Evolutionary conservation across 2,113 vertebrate genomes (phyloP).

Genomic region (Eclectus roratus): DNA sequence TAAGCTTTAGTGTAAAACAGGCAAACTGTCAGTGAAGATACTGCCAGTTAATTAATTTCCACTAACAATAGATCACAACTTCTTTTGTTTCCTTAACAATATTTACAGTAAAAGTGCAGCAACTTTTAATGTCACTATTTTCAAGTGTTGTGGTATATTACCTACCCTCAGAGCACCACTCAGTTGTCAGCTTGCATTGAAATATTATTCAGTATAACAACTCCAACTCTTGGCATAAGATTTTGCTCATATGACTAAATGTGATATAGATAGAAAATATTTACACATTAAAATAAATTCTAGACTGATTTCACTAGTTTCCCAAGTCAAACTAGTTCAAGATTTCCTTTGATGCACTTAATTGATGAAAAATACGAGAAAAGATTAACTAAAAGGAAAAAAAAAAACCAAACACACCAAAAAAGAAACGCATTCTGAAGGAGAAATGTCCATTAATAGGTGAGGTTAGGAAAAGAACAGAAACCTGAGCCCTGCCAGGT

Average conservation of each 20-base stretch:
- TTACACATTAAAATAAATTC: neutral
- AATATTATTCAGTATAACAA: neutral
- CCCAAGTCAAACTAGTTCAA: neutral
- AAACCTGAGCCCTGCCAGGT: neutral
- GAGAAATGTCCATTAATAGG: neutral
- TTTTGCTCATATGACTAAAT: neutral
- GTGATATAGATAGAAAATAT: neutral
- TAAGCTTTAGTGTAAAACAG: neutral
- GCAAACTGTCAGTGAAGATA: neutral
- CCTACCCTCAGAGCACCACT: neutral
- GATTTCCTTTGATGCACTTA: neutral
- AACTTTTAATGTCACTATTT: neutral
- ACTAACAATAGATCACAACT: neutral
- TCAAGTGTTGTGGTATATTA: neutral
- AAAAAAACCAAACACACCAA: neutral
- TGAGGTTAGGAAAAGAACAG: neutral
- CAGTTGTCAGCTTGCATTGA: neutral
- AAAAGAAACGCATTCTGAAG: neutral
- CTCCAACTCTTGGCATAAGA: neutral
- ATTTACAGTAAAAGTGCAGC: neutral
- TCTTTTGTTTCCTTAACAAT: neutral
- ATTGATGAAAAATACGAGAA: neutral
- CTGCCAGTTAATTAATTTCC: neutral
- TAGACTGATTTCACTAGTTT: neutral
- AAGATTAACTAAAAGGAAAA: neutral